A percentile compares a stretch with the other conserved stretches of the same genome.
Evolutionary conservation across 2,888 invertebrate genomes (phyloP).

Genomic region (Digitonthophagus gazella): DNA sequence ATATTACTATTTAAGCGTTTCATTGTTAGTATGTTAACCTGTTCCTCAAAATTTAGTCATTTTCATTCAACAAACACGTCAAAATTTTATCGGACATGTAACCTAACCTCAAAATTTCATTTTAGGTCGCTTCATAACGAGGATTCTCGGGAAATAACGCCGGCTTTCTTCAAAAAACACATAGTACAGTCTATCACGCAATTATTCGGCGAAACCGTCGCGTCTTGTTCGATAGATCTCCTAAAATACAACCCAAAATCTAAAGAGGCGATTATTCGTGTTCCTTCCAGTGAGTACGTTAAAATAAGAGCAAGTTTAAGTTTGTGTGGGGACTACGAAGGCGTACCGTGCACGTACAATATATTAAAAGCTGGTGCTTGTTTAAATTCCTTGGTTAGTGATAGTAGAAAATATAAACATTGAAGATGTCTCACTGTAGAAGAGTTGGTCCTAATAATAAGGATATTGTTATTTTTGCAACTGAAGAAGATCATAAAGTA

Average conservation of each 20-base stretch:
- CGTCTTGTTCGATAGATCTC: constrained; percentile 56
- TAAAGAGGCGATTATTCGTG: constrained; percentile 57
- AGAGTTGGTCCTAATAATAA: constrained; percentile 60
- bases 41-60: constrained; percentile 20
- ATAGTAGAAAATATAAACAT: constrained; percentile 47
- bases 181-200: constrained; percentile 54
- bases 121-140: constrained; percentile 53
- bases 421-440: constrained; percentile 54
- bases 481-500: constrained; percentile 72
- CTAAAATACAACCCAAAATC: constrained; percentile 55
- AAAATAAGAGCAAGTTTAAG: constrained; percentile 60
- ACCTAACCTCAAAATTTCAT: constrained; percentile 32
- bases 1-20: constrained; percentile 57
- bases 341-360: constrained; percentile 55
- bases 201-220: constrained; percentile 60
- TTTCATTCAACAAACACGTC: constrained; percentile 27
- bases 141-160: constrained; percentile 47
- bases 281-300: constrained; percentile 55
- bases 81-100: constrained; percentile 18
- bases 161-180: constrained; percentile 58
- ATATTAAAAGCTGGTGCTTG: constrained; percentile 56
- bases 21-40: constrained; percentile 53
- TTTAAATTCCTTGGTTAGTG: constrained; percentile 47
- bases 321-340: constrained; percentile 53
- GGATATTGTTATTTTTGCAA: constrained; percentile 80